Evolutionary conservation across 2,888 invertebrate species (phyloP).

Genomic region (Apantesis nais): DNA sequence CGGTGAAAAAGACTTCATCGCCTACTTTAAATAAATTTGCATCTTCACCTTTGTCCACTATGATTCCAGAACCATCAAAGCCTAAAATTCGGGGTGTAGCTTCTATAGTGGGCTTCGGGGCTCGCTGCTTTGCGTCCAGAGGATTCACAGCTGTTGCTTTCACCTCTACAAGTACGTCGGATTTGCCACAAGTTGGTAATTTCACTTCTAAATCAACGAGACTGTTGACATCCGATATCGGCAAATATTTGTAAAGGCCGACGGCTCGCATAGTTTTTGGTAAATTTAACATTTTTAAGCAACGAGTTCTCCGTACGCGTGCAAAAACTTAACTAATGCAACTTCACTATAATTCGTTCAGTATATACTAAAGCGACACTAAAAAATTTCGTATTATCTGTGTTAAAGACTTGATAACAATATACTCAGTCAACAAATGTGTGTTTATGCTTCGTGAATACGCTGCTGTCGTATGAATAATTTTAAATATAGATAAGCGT

Average conservation of each 20-base stretch:
- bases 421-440: neutral
- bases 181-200: slow-evolving; percentile 60
- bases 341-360: neutral
- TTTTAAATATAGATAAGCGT: neutral
- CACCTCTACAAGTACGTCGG: slow-evolving; percentile 73
- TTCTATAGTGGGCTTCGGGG: slow-evolving; percentile 68
- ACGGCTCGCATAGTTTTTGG: slow-evolving; percentile 78
- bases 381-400: neutral
- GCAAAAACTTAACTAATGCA: neutral
- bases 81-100: slow-evolving; percentile 67
- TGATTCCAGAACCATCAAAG: slow-evolving; percentile 75
- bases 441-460: neutral
- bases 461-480: neutral
- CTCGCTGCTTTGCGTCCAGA: slow-evolving; percentile 72
- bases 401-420: neutral
- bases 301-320: neutral
- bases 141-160: slow-evolving; percentile 76
- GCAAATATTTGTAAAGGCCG: slow-evolving; percentile 76
- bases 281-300: slow-evolving; percentile 45
- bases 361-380: neutral
- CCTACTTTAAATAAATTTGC: slow-evolving; percentile 66
- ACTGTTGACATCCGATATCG: slow-evolving; percentile 68
- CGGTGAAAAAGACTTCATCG: slow-evolving; percentile 76
- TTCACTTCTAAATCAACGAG: slow-evolving; percentile 69
- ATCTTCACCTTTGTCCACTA: slow-evolving; percentile 66